A percentile compares a stretch with the other conserved stretches of the same genome.
These are phyloP conservation scores for Phalloptychus januarius DNA, from an alignment of 2,797 vertebrate genomes.

Conservation along the genomic window DNA sequence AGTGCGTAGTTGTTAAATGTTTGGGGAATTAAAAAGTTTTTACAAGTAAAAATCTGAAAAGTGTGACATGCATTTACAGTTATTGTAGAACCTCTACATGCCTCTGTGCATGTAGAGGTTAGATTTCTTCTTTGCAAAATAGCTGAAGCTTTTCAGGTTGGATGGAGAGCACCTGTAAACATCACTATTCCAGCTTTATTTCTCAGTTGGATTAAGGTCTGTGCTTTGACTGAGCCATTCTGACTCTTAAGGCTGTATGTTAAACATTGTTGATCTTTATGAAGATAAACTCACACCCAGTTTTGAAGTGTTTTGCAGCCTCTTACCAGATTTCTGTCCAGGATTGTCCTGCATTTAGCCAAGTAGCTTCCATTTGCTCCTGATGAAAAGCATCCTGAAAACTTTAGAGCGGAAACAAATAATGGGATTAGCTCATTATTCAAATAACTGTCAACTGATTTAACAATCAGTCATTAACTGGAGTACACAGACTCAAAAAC, in stretches of 20 bases:
- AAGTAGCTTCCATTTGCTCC: neutral
- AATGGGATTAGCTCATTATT: too few species aligned
- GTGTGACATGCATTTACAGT: neutral
- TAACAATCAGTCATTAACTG: too few species aligned
- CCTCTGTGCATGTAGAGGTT: neutral
- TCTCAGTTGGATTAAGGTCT: neutral
- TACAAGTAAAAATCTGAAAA: neutral
- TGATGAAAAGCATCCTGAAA: neutral
- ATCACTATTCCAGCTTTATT: neutral
- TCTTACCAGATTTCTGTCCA: neutral
- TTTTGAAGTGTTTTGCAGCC: neutral
- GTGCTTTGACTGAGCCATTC: neutral
- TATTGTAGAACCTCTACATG: neutral
- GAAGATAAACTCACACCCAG: neutral
- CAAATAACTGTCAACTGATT: too few species aligned
- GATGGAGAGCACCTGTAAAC: neutral
- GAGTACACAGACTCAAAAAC: too few species aligned
- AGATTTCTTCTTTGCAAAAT: neutral
- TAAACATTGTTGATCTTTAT: neutral
- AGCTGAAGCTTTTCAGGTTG: neutral
- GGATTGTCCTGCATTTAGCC: neutral
- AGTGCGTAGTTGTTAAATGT: neutral
- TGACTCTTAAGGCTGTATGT: neutral
- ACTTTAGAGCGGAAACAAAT: neutral
- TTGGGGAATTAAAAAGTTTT: neutral